Evolutionary conservation across 2,888 invertebrate species (phyloP).

Genomic region (Amphiduros pacificus): DNA sequence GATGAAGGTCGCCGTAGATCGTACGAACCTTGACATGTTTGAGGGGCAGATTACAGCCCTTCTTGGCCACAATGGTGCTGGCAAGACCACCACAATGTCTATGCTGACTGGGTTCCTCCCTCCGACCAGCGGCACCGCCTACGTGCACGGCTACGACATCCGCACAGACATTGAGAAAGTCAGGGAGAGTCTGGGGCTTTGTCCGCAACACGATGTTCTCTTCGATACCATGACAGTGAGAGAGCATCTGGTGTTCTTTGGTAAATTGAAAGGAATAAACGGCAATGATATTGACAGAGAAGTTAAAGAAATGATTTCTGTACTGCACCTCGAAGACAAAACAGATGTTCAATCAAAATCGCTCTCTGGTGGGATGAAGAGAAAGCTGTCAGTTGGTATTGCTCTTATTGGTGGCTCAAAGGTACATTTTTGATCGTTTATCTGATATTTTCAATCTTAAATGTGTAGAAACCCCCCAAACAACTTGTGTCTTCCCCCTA

Average conservation of each 20-base stretch:
- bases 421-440: no score
- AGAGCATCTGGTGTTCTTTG: slow-evolving; percentile 82
- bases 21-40: slow-evolving; percentile 72
- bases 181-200: slow-evolving; percentile 76
- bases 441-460: no score
- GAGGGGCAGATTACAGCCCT: slow-evolving; percentile 80
- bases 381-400: slow-evolving; percentile 56
- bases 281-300: slow-evolving; percentile 33
- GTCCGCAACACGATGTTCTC: slow-evolving; percentile 81
- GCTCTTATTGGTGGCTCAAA: slow-evolving; percentile 56
- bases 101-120: slow-evolving; percentile 70
- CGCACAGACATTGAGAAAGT: slow-evolving; percentile 66
- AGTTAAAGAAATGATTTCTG: slow-evolving; percentile 31
- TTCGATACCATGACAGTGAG: slow-evolving; percentile 78
- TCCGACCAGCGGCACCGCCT: slow-evolving; percentile 66
- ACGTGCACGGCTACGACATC: slow-evolving; percentile 71
- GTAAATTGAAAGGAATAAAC: slow-evolving; percentile 61
- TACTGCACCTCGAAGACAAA: slow-evolving; percentile 42
- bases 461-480: no score
- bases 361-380: slow-evolving; percentile 58
- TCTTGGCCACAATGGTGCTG: slow-evolving; percentile 83
- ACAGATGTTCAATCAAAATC: slow-evolving; percentile 41
- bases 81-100: slow-evolving; percentile 88
- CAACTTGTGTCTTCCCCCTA: no score
- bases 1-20: slow-evolving; percentile 69